Conservation (phyloP, 2,113 vertebrate species). For the Oceanites oceanicus region DNA sequence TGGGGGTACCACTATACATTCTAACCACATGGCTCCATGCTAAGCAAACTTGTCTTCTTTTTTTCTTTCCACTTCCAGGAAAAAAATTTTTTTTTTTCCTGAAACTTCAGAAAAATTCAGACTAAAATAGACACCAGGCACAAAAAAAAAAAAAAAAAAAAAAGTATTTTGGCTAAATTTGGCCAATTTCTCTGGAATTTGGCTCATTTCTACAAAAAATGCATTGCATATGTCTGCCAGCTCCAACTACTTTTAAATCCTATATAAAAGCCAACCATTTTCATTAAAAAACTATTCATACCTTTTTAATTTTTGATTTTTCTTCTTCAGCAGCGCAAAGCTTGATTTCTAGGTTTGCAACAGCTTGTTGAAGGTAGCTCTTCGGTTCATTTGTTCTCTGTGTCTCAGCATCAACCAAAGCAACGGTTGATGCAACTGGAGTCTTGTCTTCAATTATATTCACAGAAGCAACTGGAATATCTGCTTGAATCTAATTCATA, state of each 20-base stretch:
- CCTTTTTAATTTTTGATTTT: conserved; percentile 77
- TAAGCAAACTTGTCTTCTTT: neutral
- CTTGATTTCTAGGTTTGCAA: conserved; percentile 70
- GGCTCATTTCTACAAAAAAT: neutral
- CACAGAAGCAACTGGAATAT: conserved; percentile 52
- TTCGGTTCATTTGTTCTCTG: conserved; percentile 12
- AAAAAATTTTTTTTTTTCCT: no score
- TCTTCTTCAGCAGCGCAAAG: conserved; percentile 76
- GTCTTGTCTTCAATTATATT: conserved; percentile 41
- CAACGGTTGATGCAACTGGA: neutral
- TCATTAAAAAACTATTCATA: neutral
- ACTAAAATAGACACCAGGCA: neutral
- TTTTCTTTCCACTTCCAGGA: neutral
- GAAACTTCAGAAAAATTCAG: neutral
- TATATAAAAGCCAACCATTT: neutral
- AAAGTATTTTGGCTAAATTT: neutral
- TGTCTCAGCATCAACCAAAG: conserved; percentile 11
- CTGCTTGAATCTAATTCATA: conserved; percentile 60
- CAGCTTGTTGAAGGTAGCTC: conserved; percentile 63
- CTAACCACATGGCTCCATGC: neutral
- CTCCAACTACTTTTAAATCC: neutral
- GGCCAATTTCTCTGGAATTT: neutral
- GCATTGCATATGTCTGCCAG: neutral
- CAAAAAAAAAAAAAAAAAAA: neutral
- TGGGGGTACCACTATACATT: neutral